phyloP scores from a whole-genome alignment of 2,113 vertebrate genomes.

The Sus scrofa region T2T-Sscrofa CM000812.6:64685001-64685500 shows the following conservation, averaged over 20 bases:
- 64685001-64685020: too few species aligned
- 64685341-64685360: neutral
- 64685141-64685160: neutral
- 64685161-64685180: neutral
- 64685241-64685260: neutral
- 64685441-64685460: constrained; percentile 31
- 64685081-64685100: too few species aligned
- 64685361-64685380: neutral
- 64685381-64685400: constrained; percentile 7
- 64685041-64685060: too few species aligned
- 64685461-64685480: neutral
- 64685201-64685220: neutral
- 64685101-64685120: too few species aligned
- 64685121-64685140: too few species aligned
- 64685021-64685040: too few species aligned
- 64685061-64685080: too few species aligned
- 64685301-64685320: neutral
- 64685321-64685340: neutral
- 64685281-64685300: neutral
- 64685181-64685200: neutral
- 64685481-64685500: neutral
- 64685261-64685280: neutral
- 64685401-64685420: neutral
- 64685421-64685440: neutral
- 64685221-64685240: neutral